These are phyloP conservation scores for Mnemiopsis leidyi DNA, from an alignment of 37 sponge, comb jelly and placozoan species.

Conservation along the genomic window DNA sequence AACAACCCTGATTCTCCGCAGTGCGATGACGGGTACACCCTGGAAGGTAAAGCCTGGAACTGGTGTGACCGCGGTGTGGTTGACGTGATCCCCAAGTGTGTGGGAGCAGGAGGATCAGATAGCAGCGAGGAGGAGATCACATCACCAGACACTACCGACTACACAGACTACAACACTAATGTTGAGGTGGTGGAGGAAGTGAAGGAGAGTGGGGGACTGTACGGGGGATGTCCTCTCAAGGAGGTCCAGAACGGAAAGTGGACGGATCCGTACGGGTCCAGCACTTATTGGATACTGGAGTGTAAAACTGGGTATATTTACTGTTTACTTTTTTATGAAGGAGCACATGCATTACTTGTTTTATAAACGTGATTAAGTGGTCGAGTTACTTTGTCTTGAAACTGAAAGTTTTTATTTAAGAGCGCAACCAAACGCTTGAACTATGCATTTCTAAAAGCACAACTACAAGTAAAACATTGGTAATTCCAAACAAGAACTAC, in stretches of 20 bases:
- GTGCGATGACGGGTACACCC: not conserved
- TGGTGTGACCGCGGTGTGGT: conserved; percentile 11
- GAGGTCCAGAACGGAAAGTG: not conserved
- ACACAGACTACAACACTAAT: not conserved
- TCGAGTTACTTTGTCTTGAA: no score
- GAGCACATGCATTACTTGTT: no score
- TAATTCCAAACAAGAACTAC: not conserved
- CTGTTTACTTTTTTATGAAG: no score
- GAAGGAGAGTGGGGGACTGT: not conserved
- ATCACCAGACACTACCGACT: not conserved
- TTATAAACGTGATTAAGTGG: no score
- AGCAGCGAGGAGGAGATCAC: not conserved
- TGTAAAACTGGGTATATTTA: not conserved
- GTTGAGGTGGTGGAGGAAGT: not conserved
- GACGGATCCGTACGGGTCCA: not conserved
- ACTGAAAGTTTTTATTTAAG: no score
- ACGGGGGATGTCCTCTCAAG: not conserved
- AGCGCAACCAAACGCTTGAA: no score
- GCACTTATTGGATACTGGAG: conserved; percentile 9
- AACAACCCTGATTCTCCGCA: not conserved
- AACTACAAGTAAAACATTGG: not conserved
- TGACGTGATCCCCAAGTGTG: not conserved
- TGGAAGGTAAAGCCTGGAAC: conserved; percentile 11
- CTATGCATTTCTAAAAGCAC: no score
- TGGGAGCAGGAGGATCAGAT: not conserved